Evolutionary conservation across 2,113 vertebrate genomes (phyloP).

Genomic region (Morphnarchus princeps): DNA sequence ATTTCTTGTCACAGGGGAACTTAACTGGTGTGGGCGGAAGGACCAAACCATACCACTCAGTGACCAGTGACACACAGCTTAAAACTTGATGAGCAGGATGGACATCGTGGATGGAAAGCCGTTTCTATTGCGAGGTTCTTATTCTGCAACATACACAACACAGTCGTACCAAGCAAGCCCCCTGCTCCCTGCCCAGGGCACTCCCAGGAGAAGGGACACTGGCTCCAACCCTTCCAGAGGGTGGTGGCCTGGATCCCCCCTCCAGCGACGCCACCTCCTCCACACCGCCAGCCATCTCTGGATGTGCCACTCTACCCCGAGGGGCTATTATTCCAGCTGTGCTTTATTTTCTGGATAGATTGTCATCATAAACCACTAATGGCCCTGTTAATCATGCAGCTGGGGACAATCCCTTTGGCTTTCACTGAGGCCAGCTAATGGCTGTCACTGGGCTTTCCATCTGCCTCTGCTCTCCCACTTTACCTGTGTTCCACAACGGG

Average conservation of each 20-base stretch:
- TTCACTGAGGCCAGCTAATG: not conserved
- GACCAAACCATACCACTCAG: not conserved
- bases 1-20: not conserved
- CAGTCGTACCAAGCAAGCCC: fast-evolving
- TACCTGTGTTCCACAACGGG: fast-evolving
- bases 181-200: not conserved
- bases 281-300: not conserved
- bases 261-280: not conserved
- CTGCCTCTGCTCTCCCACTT: not conserved
- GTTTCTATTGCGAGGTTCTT: not conserved
- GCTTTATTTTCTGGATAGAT: not conserved
- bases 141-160: not conserved
- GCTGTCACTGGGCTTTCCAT: not conserved
- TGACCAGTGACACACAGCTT: not conserved
- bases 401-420: not conserved
- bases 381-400: not conserved
- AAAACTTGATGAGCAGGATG: not conserved
- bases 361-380: not conserved
- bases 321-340: not conserved
- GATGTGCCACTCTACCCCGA: not conserved
- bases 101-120: fast-evolving
- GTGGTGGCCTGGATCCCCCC: not conserved
- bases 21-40: not conserved
- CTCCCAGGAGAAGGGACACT: fast-evolving
- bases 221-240: not conserved